These are phyloP conservation scores for Oplegnathus fasciatus DNA, from an alignment of 2,113 vertebrate genomes.

Conservation along the genomic window DNA sequence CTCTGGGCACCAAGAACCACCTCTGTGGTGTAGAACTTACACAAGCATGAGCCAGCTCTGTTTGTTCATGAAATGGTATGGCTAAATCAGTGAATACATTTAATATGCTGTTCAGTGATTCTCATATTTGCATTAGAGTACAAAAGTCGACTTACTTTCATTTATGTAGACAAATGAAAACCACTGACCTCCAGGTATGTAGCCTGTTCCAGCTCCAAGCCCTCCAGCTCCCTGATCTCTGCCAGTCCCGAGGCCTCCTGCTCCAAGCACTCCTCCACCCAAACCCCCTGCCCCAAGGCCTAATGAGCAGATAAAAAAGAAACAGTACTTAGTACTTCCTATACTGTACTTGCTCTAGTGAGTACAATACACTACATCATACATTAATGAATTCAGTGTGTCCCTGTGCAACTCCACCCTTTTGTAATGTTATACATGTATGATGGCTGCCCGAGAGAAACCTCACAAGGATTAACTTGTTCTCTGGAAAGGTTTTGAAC, in stretches of 20 bases:
- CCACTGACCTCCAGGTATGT: constrained; percentile 68
- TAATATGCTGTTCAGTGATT: neutral
- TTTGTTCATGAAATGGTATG: neutral
- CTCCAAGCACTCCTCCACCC: constrained; percentile 47
- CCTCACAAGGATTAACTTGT: constrained; percentile 41
- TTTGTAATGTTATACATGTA: constrained; percentile 43
- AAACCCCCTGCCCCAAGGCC: constrained; percentile 60
- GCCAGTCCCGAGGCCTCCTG: constrained; percentile 53
- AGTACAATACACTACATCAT: constrained; percentile 28
- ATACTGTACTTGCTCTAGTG: constrained; percentile 7
- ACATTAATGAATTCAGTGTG: constrained; percentile 63
- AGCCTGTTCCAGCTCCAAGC: constrained; percentile 41
- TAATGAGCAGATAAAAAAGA: constrained; percentile 40
- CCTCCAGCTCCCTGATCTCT: constrained; percentile 56
- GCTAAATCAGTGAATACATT: neutral
- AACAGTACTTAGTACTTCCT: constrained; percentile 18
- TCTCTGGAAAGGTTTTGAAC: constrained; percentile 16
- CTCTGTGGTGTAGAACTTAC: neutral
- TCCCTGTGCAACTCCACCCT: constrained; percentile 32
- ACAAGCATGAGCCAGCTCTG: neutral
- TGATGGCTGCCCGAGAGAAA: constrained; percentile 27
- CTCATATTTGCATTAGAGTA: neutral
- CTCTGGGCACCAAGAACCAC: too few species aligned
- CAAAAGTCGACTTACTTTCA: neutral
- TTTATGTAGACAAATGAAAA: constrained; percentile 43